Percentiles rank a stretch among this genome's conserved stretches.
These are phyloP conservation scores for Orchestia grillus DNA, from an alignment of 1,140 invertebrate genomes.

Conservation along the genomic window DNA sequence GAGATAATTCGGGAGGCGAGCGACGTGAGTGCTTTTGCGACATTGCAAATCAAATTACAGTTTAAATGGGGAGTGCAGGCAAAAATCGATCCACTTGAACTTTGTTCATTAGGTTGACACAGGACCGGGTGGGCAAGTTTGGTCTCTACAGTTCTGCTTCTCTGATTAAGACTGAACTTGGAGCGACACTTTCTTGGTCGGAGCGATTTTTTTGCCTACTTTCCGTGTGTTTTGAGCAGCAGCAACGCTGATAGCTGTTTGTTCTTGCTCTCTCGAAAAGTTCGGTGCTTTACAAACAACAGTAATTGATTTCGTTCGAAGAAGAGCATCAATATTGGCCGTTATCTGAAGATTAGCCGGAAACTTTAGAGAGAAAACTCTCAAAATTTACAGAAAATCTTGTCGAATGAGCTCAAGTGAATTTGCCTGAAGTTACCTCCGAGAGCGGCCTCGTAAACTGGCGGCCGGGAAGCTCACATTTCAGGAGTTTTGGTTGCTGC, in stretches of 20 bases:
- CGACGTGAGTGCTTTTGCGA: constrained; percentile 18
- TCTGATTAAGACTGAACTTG: constrained; percentile 48
- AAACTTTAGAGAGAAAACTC: constrained; percentile 24
- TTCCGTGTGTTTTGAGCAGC: constrained; percentile 48
- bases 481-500: neutral
- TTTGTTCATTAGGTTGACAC: constrained; percentile 54
- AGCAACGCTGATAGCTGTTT: constrained; percentile 52
- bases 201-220: neutral
- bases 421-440: constrained; percentile 37
- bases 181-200: constrained; percentile 49
- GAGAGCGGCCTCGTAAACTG: constrained; percentile 11
- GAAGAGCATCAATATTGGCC: constrained; percentile 56
- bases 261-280: constrained; percentile 24
- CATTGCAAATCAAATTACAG: constrained; percentile 22
- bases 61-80: constrained; percentile 15
- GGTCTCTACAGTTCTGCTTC: constrained; percentile 42
- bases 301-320: constrained; percentile 44
- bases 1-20: constrained; percentile 15
- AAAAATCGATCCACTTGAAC: constrained; percentile 51
- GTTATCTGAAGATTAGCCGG: constrained; percentile 52
- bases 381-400: constrained; percentile 40
- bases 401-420: constrained; percentile 38
- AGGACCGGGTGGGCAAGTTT: constrained; percentile 28
- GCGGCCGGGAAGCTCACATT: constrained; percentile 1
- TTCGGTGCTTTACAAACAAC: constrained; percentile 47